Conservation (phyloP, 2,888 invertebrate genomes). For the Ceramica pisi region DNA sequence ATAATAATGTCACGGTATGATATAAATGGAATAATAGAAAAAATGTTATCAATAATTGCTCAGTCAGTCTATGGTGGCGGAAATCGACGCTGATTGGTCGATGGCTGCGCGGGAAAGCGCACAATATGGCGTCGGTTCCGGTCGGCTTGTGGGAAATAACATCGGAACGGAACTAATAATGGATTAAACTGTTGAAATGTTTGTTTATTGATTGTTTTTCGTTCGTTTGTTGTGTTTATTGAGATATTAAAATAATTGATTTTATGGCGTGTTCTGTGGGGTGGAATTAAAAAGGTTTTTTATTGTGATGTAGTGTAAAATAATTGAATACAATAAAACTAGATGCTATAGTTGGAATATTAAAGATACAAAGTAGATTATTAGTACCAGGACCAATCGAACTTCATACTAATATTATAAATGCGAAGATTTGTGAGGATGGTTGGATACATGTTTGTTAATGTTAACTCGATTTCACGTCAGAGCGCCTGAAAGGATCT, state of each 20-base stretch:
- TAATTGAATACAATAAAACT: constrained; percentile 1
- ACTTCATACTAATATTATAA: too few species aligned
- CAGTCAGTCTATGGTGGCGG: constrained; percentile 72
- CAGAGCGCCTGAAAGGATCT: too few species aligned
- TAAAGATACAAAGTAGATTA: background rate
- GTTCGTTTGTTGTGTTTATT: constrained; percentile 56
- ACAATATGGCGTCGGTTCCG: constrained; percentile 86
- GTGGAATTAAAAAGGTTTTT: constrained; percentile 7
- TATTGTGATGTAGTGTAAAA: background rate
- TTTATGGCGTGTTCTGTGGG: constrained; percentile 21
- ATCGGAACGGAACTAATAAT: constrained; percentile 74
- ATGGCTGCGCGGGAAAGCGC: constrained; percentile 81
- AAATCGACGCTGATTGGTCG: constrained; percentile 83
- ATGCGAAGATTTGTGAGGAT: too few species aligned
- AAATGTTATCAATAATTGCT: constrained; percentile 66
- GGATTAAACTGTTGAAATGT: constrained; percentile 71
- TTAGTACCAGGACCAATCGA: background rate
- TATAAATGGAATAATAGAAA: constrained; percentile 62
- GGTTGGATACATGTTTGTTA: too few species aligned
- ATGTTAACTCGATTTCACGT: too few species aligned
- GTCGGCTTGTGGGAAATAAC: constrained; percentile 74
- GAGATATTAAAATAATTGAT: constrained; percentile 53
- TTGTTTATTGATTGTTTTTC: constrained; percentile 69
- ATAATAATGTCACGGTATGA: constrained; percentile 64
- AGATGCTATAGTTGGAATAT: background rate